Evolutionary conservation across 2,888 invertebrate species (phyloP).

Genomic region (Watsonalla cultraria): DNA sequence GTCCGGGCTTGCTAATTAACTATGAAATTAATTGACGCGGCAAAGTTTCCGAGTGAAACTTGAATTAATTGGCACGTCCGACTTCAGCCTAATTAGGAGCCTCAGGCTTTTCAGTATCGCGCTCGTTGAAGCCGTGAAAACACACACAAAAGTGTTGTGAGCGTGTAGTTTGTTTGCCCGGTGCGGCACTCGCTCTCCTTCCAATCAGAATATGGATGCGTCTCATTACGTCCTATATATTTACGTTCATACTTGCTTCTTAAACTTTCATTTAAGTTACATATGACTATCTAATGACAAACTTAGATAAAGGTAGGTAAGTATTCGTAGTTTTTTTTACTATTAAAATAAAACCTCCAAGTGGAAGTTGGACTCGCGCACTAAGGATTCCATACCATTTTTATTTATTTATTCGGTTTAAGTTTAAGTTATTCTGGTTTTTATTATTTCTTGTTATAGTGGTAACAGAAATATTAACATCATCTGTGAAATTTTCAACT

Average conservation of each 20-base stretch:
- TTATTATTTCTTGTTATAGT: too few relatives aligned
- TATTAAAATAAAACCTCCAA: too few relatives aligned
- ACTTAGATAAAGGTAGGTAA: too few relatives aligned
- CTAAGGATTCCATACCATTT: too few relatives aligned
- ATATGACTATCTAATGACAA: too few relatives aligned
- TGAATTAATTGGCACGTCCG: slow-evolving; percentile 79
- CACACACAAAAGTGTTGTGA: slow-evolving; percentile 73
- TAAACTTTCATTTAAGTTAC: neutral
- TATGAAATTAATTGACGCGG: slow-evolving; percentile 79
- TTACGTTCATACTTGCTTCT: neutral
- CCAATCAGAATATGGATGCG: slow-evolving; percentile 29
- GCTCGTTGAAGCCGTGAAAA: slow-evolving; percentile 72
- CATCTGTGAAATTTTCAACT: too few relatives aligned
- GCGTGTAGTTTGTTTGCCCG: slow-evolving; percentile 39
- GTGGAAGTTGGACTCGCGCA: too few relatives aligned
- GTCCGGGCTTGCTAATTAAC: slow-evolving; percentile 76
- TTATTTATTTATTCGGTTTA: too few relatives aligned
- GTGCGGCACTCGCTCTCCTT: slow-evolving; percentile 20
- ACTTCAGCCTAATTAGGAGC: slow-evolving; percentile 78
- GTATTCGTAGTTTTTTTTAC: too few relatives aligned
- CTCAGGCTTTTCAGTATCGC: slow-evolving; percentile 75
- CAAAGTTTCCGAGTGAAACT: slow-evolving; percentile 78
- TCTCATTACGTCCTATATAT: slow-evolving; percentile 3
- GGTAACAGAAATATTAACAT: too few relatives aligned
- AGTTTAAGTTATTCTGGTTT: too few relatives aligned